Evolutionary conservation across 2,113 vertebrate genomes (phyloP), one percentile per base, ranked within the genome.

Genomic region (Salvelinus sp.): DNA sequence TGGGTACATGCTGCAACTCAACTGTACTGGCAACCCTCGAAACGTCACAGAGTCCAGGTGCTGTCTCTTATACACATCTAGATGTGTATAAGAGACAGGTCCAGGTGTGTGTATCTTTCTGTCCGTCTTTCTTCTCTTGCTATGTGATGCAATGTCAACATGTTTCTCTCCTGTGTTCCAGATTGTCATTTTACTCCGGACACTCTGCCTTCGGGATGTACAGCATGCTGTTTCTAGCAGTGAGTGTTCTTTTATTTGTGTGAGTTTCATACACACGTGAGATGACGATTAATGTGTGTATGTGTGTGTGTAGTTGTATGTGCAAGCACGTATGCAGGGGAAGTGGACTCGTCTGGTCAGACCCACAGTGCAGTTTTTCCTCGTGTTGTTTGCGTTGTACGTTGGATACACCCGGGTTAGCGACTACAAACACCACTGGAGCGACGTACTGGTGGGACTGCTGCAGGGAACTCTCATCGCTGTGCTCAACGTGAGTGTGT

Each of bases 191-290:
- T 91, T 99, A 99, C 78, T 99, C 98, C 0, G 96, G 97, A 1
- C 97, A 99, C 86, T 97, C 98, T 0, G 99, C 98, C 62, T 99
- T 98, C 3, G 96, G 95, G 68, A 99, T 99, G 97, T 99, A 99
- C 91, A 97, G 96, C 89, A 97, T 98, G 97, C 86, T 97, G 75
- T 99, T 99, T 89, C 88, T 99, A 25, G 96, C 94, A 76, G 98
- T 99, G 85, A 97, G 96, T 93, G 22, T 6, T 28, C n/a, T 38
- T 2, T 33, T 33, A 57, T 58, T 22, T 12, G 65, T 6, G 5
- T 63, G 13, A 28, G 28, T 27, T n/a, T 30, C 18, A 60, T 73
- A 62, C 27, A 60, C 58, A 63, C 6, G 71, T 13, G 57, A 23
- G 28, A 60, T 30, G 50, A 30, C 4, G 70, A 57, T 27, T 38